These are phyloP conservation scores for Temnothorax rugatulus DNA, from an alignment of 2,888 invertebrate genomes.

Conservation along the genomic window DNA sequence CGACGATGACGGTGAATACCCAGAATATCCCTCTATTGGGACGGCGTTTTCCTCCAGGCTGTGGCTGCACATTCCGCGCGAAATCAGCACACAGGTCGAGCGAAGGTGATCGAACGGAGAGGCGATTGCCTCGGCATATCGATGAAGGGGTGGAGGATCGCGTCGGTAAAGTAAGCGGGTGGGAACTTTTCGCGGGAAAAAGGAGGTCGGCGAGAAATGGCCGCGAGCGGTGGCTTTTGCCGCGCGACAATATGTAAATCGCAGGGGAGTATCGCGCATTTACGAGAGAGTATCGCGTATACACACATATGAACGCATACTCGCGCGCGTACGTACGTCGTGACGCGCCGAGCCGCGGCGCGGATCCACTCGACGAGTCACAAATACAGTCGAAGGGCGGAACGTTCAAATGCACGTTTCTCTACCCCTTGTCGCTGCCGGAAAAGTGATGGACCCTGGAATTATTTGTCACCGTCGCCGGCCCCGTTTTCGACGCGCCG, in stretches of 20 bases:
- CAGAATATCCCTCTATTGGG: constrained; percentile 24
- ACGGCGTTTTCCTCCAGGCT: constrained; percentile 30
- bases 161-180: constrained; percentile 19
- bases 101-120: constrained; percentile 59
- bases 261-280: constrained; percentile 22
- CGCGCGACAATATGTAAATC: constrained; percentile 63
- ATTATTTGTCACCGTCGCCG: constrained; percentile 43
- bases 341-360: not conserved
- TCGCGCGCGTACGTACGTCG: not conserved
- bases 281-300: not conserved
- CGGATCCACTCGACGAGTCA: constrained; percentile 12
- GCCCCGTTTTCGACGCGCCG: not conserved
- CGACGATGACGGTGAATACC: constrained; percentile 13
- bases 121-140: constrained; percentile 68
- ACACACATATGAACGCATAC: not conserved
- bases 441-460: constrained; percentile 49
- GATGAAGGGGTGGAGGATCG: constrained; percentile 57
- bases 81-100: constrained; percentile 58
- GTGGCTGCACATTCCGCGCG: constrained; percentile 33
- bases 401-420: constrained; percentile 43
- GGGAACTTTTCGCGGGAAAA: constrained; percentile 49
- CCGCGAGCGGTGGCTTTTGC: constrained; percentile 24
- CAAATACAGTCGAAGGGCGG: constrained; percentile 17
- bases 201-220: constrained; percentile 39
- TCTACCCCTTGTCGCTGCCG: constrained; percentile 16